Base-by-base conservation (phyloP, 1,140 invertebrate species). In the Drosophila orena region DNA sequence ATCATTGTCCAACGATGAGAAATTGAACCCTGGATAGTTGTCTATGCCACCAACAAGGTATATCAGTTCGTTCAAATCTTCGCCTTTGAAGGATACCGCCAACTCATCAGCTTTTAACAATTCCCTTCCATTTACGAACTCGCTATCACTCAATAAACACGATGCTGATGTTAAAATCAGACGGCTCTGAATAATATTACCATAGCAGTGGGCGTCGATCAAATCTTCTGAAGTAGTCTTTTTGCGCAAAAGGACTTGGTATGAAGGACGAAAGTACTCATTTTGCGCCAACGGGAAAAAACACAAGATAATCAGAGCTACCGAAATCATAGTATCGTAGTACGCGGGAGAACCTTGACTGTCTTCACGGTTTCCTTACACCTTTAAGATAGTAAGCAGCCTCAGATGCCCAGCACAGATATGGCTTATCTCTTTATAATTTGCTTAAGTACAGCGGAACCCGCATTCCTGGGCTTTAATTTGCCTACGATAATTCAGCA, bases 181-280 rank as follows among this genome's bases (percentile, higher is more conserved):
- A 15, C 55, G 71, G 43, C 71, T 76, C 53, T 76, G 72, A 7
- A 76, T n/a, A 34, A 76, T 66, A 22, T 76, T 76, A 11, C 72
- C 72, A 20, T 44, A 54, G 30, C 72, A 76, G 17, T 66, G 30
- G 2, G 17, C 52, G 4, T 76, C 72, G 1, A 12, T 22, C 6
- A 75, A 40, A 17, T 7, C 52, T 37, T 53, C 71, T 2, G 17
- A 10, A 11, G 4, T 30, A n/a, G 35, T 64, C n/a, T 40, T 58
- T n/a, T 10, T 75, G 11, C 38, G 49, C 4, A 76, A 15, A 5
- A 42, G 8, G 22, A 76, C 72, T 53, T 76, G 71, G 17, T 75
- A 76, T 8, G 72, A 34, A 20, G 69, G 66, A 20, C 65, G 44
- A 7, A 14, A 10, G 35, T 40, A 20, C 27, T 46, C 66, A 70